These are phyloP conservation scores for Catamblyrhynchus diadema DNA, from an alignment of 2,797 vertebrate genomes.

Conservation along the genomic window DNA sequence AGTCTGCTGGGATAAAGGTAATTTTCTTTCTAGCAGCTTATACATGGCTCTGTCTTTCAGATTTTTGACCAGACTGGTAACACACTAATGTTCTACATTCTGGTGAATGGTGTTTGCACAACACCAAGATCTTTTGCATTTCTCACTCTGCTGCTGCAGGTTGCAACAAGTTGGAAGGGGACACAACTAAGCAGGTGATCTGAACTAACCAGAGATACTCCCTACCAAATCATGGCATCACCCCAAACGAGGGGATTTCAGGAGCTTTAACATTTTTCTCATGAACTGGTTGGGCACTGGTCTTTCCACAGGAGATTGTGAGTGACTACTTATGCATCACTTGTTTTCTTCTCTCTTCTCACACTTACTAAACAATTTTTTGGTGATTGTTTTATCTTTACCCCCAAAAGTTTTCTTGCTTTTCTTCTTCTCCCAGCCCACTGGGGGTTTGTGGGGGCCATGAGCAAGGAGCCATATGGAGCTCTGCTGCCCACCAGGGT, in stretches of 20 bases:
- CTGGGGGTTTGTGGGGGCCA: neutral
- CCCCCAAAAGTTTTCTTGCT: neutral
- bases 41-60: neutral
- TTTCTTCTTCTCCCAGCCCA: neutral
- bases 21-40: neutral
- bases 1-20: neutral
- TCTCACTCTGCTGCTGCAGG: rapidly evolving
- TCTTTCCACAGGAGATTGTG: neutral
- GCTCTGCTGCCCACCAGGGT: neutral
- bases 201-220: neutral
- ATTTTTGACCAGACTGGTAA: neutral
- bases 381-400: neutral
- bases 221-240: too few relatives aligned
- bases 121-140: neutral
- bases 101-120: neutral
- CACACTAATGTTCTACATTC: neutral
- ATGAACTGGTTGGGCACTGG: neutral
- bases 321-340: neutral
- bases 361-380: neutral
- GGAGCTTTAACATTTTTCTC: neutral
- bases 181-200: neutral
- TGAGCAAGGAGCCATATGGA: rapidly evolving
- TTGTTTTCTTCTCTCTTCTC: neutral
- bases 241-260: neutral
- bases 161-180: neutral